Base-by-base conservation (phyloP, 2,113 vertebrate species). In the Pangasianodon gigas region DNA sequence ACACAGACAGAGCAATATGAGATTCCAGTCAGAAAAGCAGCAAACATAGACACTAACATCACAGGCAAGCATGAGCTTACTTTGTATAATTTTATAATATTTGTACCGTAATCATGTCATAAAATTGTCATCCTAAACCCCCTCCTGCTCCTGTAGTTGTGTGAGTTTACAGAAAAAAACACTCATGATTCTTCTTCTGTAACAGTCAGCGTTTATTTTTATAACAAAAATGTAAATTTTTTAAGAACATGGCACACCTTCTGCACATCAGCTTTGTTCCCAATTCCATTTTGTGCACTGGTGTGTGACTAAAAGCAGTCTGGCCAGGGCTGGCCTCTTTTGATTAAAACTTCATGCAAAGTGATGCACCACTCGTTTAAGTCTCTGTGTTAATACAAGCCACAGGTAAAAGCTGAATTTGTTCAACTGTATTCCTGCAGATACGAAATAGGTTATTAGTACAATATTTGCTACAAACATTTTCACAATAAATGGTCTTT, bases 301-400 rank as follows among this genome's bases (percentile, higher is more conserved):
- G 14, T 54, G 67, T 86, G 85, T 86, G 48, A 74, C 85, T 74
- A 74, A 86, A 86, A 86, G 85, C 85, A 37, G 13, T 71, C 62
- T 37, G 85, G 29, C 65, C 85, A 74, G 29, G 18, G 18, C 67
- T 86, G 67, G 65, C 19, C 48, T 74, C 19, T 86, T 67, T 37
- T 69, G 65, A 86, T 71, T 54, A 86, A 86, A 74, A 56, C 46
- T 86, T 56, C 9, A 69, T 52, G 29, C 46, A 18, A 54, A 41
- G 85, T 51, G 65, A 74, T 71, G 46, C 51, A 86, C 67, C 67
- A 74, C 85, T 32, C 16, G 0, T 71, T 69, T 67, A 51, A 86
- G 52, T 48, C 83, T 65, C 24, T 46, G 5, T 85, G 24, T 52
- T 71, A 71, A 86, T 71, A 52, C 46, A 86, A 48, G 32, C 44